Evolutionary conservation across 1,140 invertebrate species (phyloP), one percentile per base, ranked within the genome.

Genomic region (Gonatopus flavifemur): DNA sequence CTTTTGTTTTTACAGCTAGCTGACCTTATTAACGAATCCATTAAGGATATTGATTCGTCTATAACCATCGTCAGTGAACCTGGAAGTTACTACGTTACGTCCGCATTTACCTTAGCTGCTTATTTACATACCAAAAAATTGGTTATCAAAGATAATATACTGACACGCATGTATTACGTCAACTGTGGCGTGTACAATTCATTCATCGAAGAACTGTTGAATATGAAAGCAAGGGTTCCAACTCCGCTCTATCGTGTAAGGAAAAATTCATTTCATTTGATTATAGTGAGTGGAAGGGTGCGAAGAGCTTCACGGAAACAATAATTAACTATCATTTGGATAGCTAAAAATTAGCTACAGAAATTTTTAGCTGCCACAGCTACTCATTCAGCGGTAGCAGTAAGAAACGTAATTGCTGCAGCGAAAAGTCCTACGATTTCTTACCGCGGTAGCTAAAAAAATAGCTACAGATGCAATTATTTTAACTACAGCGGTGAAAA

Each of bases 121-220:
- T 82, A 82, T 45, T 69, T 90, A 9, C 84, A 88, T 55, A 82
- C 85, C 2, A 85, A 83, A 60, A 81, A 81, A 36, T 63, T 79
- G 16, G 70, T 82, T 9, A 37, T 32, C 1, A 65, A 73, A 18
- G 68, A 70, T 0, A 52, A 56, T 10, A 44, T 41, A 16, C 12
- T 35, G 3, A 62, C 59, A 37, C 54, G 66, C 76, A 85, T 87
- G 81, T 86, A 87, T 63, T 87, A 86, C 55, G 64, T 90, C 12
- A 89, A 87, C 62, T 87, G 89, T 62, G 82, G 88, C 4, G 82
- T 86, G 10, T 89, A 88, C 67, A 88, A 86, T 15, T 86, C 85
- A 0, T 89, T 90, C 31, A 45, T 74, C n/a, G 72, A 74, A n/a
- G 72, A 75, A 42, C 39, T 75, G 9, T 31, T 75, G 24, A 37